Conservation (phyloP, 2,113 vertebrate genomes). For the Potamarius usumacintae region DNA sequence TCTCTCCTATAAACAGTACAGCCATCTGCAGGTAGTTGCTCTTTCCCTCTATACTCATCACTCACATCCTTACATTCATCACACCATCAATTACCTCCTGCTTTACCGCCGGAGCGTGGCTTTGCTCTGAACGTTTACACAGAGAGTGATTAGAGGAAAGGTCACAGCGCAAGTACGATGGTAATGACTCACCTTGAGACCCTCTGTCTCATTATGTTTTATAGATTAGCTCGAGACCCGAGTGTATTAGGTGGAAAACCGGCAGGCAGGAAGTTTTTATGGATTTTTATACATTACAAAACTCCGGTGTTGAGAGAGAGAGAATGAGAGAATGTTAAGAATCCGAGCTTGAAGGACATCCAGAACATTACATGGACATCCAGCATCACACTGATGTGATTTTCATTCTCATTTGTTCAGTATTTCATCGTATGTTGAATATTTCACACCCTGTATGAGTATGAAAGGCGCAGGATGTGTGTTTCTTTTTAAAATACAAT, state of each 20-base stretch:
- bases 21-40: constrained; percentile 89
- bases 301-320: background rate
- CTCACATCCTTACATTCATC: constrained; percentile 55
- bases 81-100: background rate
- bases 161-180: background rate
- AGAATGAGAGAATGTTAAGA: background rate
- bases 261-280: background rate
- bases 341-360: background rate
- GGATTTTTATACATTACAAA: background rate
- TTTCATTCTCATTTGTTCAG: background rate
- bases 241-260: background rate
- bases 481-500: background rate
- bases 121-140: constrained; percentile 60
- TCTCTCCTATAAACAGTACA: constrained; percentile 77
- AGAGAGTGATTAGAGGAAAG: constrained; percentile 7
- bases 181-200: background rate
- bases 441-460: background rate
- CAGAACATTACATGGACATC: background rate
- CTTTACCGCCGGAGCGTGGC: background rate
- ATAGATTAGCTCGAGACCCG: background rate
- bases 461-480: background rate
- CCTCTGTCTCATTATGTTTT: background rate
- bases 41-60: constrained; percentile 50
- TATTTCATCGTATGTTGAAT: background rate
- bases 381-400: background rate